Base-by-base conservation (phyloP, 2,797 vertebrate species). In the Sebastes cheni region DNA sequence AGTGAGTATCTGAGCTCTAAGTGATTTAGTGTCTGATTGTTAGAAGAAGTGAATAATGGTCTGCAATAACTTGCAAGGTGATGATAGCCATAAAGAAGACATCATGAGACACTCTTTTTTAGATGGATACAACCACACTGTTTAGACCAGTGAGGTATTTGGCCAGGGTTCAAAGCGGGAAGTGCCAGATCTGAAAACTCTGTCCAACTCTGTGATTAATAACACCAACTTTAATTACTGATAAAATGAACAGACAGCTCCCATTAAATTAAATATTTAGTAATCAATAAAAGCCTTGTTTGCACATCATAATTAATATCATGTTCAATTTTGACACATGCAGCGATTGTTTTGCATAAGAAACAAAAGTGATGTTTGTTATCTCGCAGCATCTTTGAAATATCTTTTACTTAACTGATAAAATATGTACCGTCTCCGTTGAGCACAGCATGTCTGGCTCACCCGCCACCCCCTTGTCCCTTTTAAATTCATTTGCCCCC, bases 401-500 rank as follows among this genome's bases (percentile, higher is more conserved):
- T 64, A 81, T 85, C 54, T 73, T 80, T 69, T 61, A 77, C 65
- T 78, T 34, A 22, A 36, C 61, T 81, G 79, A 77, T 69, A 60
- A 84, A 89, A 88, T 80, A 81, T 72, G 69, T 65, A 73, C 30
- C 5, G 12, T 83, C 72, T 82, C 78, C 67, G 67, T 67, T 69
- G 79, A 62, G 79, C 77, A 59, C 81, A 72, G 55, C 81, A 52
- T 67, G 85, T 79, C 77, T 67, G 75, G 72, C 84, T 61, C 25
- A 34, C 77, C 66, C 46, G 18, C 84, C 74, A 16, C 80, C 79
- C 81, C 68, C 46, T 27, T 29, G 72, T 83, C 80, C 81, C 77
- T 82, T 91, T 89, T 77, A 84, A 90, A 91, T 89, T 88, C 79
- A 89, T 93, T 90, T 88, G 79, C 88, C 90, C 85, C 91, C 81